These are phyloP conservation scores for Geococcyx californianus DNA, from an alignment of 2,113 vertebrate species.

Conservation along the genomic window DNA sequence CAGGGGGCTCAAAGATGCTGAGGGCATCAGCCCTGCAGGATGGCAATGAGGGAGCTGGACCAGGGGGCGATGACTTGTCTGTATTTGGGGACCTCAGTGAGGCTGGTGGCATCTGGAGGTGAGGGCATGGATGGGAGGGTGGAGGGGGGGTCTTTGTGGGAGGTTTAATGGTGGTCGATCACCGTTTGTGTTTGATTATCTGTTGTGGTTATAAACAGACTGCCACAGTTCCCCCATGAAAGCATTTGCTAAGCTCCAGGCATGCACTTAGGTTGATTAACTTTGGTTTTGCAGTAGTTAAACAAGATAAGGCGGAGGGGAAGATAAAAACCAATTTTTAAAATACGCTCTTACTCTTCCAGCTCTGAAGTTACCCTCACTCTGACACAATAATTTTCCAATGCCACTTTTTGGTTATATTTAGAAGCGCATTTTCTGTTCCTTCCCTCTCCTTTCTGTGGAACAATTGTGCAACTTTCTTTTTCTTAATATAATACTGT, in stretches of 20 bases:
- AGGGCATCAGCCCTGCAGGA: background rate
- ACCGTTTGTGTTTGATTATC: background rate
- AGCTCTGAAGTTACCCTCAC: background rate
- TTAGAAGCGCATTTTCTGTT: slow-evolving; percentile 53
- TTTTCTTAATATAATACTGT: background rate
- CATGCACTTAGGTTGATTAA: background rate
- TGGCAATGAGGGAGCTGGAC: background rate
- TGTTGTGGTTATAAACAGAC: background rate
- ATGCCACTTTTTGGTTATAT: slow-evolving; percentile 14
- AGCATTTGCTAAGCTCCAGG: background rate
- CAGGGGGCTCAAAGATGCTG: background rate
- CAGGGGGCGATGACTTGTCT: rapidly evolving
- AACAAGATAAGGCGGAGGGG: background rate
- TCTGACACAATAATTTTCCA: slow-evolving; percentile 50
- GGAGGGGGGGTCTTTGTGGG: background rate
- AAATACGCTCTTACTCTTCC: background rate
- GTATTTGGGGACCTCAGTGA: background rate
- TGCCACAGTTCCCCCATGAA: background rate
- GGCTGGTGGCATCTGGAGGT: background rate
- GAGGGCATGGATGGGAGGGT: rapidly evolving
- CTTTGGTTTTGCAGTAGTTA: background rate
- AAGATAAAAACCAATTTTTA: background rate
- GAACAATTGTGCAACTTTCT: slow-evolving; percentile 36
- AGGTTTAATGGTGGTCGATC: background rate
- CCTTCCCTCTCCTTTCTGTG: slow-evolving; percentile 44